Evolutionary conservation across 2,797 vertebrate species (phyloP), one percentile per base, ranked within the genome.

Genomic region (Leucoraja ocellata): DNA sequence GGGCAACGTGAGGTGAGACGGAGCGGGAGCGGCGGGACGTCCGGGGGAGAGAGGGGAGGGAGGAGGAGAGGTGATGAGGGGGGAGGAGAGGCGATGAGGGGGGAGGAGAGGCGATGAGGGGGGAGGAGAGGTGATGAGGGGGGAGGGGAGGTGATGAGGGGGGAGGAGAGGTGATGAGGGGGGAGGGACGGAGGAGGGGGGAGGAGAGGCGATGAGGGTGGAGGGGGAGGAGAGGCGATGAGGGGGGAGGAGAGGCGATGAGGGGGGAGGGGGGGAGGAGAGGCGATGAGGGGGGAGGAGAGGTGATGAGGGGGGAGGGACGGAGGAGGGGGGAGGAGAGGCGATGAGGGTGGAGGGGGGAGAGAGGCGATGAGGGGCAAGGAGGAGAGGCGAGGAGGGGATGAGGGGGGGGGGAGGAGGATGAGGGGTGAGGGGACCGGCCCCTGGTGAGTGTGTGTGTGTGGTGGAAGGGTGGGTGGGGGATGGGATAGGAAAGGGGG

Each of bases 281-380:
- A n/a, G n/a, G n/a, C n/a, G 32, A n/a, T 9, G n/a, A 9, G 32
- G 23, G 14, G 3, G 78, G 65, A 3, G 9, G 9, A 2, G 65
- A 68, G 65, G 65, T 0, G 65, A 16, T 68, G 65, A 11, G 23
- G 23, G 16, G 65, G 14, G 65, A 3, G 65, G 7, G 14, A 0
- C 1, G 63, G 65, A 13, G 10, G 65, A 13, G 16, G 0, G 65
- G 65, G 14, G 65, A 3, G 9, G 9, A 2, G 65, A 68, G 65
- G 65, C 0, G 65, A 16, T 68, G 65, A 11, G 94, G 94, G 94
- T 94, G 84, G 93, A 74, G 77, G 13, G 2, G 83, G 93, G 77
- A 28, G 63, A 0, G 25, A 39, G 11, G 18, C 25, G 63, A 0
- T 4, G 2, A 16, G n/a, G 65, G 14, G n/a, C n/a, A n/a, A n/a